These are phyloP conservation scores for Engraulis encrasicolus DNA, from an alignment of 2,113 vertebrate species.

Conservation along the genomic window DNA sequence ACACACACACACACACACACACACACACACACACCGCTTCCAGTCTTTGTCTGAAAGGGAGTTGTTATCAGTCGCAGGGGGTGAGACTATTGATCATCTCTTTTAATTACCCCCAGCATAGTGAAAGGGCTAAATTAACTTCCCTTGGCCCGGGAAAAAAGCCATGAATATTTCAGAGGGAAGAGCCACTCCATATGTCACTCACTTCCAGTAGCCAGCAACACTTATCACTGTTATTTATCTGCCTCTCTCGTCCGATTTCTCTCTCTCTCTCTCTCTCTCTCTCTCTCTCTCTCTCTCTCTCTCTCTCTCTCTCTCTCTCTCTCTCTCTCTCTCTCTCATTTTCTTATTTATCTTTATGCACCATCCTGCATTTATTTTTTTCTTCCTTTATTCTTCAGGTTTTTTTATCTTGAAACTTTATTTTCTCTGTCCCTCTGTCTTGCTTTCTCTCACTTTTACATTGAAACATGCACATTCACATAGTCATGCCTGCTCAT, in stretches of 20 bases:
- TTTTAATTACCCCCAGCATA: slow-evolving; percentile 84
- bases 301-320: slow-evolving; percentile 9
- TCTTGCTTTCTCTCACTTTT: background rate
- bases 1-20: background rate
- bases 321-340: slow-evolving; percentile 29
- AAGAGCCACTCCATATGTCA: slow-evolving; percentile 74
- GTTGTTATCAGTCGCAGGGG: slow-evolving; percentile 77
- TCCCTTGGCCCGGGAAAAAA: slow-evolving; percentile 72
- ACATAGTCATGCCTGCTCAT: too few relatives aligned
- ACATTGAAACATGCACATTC: background rate
- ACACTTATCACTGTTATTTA: slow-evolving; percentile 79
- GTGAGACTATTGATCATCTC: slow-evolving; percentile 80
- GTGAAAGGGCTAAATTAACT: slow-evolving; percentile 81
- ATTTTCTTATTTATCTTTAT: background rate
- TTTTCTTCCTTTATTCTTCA: background rate
- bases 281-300: slow-evolving; percentile 29
- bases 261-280: too few relatives aligned
- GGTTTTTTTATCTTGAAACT: too few relatives aligned
- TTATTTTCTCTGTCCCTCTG: background rate
- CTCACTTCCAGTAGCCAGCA: slow-evolving; percentile 68
- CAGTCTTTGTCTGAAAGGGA: slow-evolving; percentile 52
- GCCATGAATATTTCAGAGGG: slow-evolving; percentile 82
- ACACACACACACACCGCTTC: background rate
- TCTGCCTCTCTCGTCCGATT: too few relatives aligned
- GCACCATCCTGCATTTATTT: background rate